Conservation (phyloP, 2,113 vertebrate genomes). For the Notarius quadriscutis region DNA sequence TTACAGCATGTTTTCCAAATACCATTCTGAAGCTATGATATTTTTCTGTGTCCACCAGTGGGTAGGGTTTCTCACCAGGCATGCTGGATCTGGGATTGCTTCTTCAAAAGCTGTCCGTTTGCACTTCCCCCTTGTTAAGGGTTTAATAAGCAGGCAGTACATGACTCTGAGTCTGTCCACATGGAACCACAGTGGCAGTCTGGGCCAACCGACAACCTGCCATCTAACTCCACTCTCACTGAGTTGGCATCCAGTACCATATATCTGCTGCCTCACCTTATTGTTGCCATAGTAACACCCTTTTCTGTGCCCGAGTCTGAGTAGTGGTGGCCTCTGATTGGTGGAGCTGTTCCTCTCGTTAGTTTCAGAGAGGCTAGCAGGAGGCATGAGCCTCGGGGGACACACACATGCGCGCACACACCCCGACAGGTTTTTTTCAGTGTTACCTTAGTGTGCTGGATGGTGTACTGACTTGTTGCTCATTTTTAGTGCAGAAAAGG, state of each 20-base stretch:
- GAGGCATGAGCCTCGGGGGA: not conserved
- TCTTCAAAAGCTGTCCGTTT: not conserved
- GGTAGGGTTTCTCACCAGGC: not conserved
- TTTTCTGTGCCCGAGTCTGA: not conserved
- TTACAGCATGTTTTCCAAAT: not conserved
- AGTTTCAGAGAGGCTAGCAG: not conserved
- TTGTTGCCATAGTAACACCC: slow-evolving; percentile 48
- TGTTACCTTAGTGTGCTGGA: not conserved
- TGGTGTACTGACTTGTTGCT: not conserved
- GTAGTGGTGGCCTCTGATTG: slow-evolving; percentile 38
- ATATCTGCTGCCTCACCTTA: slow-evolving; percentile 32
- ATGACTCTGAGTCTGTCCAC: not conserved
- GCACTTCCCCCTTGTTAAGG: not conserved
- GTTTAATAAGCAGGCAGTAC: not conserved
- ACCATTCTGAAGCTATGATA: not conserved
- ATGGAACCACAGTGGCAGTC: not conserved
- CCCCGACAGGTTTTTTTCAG: not conserved
- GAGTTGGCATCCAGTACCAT: slow-evolving; percentile 24
- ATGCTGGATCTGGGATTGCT: not conserved
- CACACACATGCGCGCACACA: not conserved
- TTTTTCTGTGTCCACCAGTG: not conserved
- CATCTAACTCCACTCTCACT: not conserved
- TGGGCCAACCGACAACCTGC: not conserved
- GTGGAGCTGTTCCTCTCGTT: not conserved
- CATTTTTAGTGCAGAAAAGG: not conserved